Base-by-base conservation (phyloP, 2,888 invertebrate species). In the Eudemis profundana region DNA sequence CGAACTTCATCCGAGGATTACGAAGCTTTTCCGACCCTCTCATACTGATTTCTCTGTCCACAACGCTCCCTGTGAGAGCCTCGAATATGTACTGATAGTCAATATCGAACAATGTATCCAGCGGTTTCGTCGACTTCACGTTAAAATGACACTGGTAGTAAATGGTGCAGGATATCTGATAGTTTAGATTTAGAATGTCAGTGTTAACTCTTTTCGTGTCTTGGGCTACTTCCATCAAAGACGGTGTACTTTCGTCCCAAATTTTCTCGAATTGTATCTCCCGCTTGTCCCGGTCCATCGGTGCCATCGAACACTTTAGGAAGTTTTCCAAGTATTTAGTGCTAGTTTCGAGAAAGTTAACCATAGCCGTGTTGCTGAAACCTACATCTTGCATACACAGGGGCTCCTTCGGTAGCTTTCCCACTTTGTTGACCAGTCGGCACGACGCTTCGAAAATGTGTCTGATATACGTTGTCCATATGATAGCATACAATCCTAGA, bases 401-500 rank as follows among this genome's bases (percentile, higher is more conserved):
- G 69, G 96, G 94, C 75, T 98, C 97, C 84, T 97, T 97, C 0
- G 98, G 97, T 56, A 97, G 86, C 83, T 96, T 96, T 0, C 98
- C 96, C 3, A 95, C 94, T 89, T 96, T 97, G 77, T 96, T 96
- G 70, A 95, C 94, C 17, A 98, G 90, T 73, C 96, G 95, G 68
- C 95, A 95, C 19, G 95, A 93, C 1, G 95, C 93, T 87, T 97
- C 96, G 76, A 97, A 94, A 15, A 95, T 93, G 75, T 96, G 95
- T 78, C 95, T 95, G n/a, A 98, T 89, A 77, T 98, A 97, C 59
- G 97, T 96, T 57, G 96, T 96, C 98, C 98, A 98, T 72, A 98
- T 93, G 79, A 98, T 94, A 69, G 95, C 95, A 77, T 95, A 96
- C 57, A 98, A 92, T 7, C 98, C 98, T 89, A 96, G 95, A 70